Percentiles rank a stretch among this genome's conserved stretches.
Conservation (phyloP, 2,888 invertebrate genomes). For the Bugula neritina region DNA sequence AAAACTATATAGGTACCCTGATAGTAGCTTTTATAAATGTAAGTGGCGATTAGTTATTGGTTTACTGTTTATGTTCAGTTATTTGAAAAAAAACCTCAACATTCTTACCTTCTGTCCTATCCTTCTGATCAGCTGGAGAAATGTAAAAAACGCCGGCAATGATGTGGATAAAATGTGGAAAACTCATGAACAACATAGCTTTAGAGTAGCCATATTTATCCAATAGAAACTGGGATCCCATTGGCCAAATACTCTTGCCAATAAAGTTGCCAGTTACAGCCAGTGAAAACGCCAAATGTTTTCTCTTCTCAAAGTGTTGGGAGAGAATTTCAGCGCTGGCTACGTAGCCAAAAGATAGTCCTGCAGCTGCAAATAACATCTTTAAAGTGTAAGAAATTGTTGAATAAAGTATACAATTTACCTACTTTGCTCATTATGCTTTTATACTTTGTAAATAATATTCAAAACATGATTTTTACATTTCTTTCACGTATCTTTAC, state of each 20-base stretch:
- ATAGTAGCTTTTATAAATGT: too few relatives aligned
- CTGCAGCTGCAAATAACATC: neutral
- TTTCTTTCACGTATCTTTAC: too few relatives aligned
- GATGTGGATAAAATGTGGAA: neutral
- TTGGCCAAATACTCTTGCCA: neutral
- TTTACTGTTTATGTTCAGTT: too few relatives aligned
- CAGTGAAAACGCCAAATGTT: conserved; percentile 13
- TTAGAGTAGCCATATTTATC: neutral
- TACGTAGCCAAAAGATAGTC: neutral
- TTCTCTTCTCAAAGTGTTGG: conserved; percentile 3
- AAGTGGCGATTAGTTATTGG: too few relatives aligned
- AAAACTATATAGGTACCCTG: too few relatives aligned
- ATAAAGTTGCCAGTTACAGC: neutral
- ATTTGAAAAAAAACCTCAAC: too few relatives aligned
- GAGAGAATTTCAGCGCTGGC: neutral
- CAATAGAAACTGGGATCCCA: neutral
- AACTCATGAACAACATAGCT: neutral
- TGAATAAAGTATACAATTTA: too few relatives aligned
- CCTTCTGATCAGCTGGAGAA: neutral
- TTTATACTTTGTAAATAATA: too few relatives aligned
- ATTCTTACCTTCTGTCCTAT: neutral
- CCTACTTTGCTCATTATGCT: too few relatives aligned
- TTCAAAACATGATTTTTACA: too few relatives aligned
- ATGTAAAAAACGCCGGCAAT: neutral
- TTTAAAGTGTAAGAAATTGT: too few relatives aligned